phyloP scores from a whole-genome alignment of 2,797 vertebrate genomes.

The Babyrousa celebensis region DNA sequence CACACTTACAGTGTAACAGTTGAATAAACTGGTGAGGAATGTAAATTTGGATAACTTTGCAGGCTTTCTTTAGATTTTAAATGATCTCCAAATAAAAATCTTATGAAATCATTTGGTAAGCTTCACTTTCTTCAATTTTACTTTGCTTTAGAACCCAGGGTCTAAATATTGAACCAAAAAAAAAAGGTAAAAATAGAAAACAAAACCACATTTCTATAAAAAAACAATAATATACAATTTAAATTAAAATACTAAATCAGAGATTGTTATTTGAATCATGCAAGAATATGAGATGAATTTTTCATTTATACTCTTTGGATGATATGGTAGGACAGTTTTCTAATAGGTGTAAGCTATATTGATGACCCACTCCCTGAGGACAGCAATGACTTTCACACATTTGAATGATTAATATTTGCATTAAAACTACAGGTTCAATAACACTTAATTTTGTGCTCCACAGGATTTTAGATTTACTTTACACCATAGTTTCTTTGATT shows the following conservation, averaged over 20 bases:
- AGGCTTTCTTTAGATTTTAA: background rate
- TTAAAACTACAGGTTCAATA: slow-evolving; percentile 78
- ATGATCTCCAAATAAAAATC: background rate
- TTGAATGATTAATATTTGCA: slow-evolving; percentile 78
- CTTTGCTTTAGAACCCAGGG: background rate
- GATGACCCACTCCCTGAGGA: slow-evolving; percentile 38
- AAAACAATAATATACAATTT: background rate
- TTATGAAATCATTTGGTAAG: background rate
- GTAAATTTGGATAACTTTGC: background rate
- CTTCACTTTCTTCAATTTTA: background rate
- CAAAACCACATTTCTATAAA: background rate
- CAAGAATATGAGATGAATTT: background rate
- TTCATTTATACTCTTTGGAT: background rate
- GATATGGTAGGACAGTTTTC: background rate
- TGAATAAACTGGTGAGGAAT: background rate
- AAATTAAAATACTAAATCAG: slow-evolving; percentile 48
- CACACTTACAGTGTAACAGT: background rate
- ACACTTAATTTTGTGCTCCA: slow-evolving; percentile 79
- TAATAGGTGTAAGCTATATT: slow-evolving; percentile 29
- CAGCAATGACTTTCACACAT: slow-evolving; percentile 56
- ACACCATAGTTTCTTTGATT: slow-evolving; percentile 69
- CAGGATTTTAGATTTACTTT: slow-evolving; percentile 78
- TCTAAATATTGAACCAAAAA: background rate
- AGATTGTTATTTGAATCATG: background rate
- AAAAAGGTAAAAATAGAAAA: background rate